phyloP scores from a whole-genome alignment of 2,888 invertebrate species.

The Ceramica pisi region DNA sequence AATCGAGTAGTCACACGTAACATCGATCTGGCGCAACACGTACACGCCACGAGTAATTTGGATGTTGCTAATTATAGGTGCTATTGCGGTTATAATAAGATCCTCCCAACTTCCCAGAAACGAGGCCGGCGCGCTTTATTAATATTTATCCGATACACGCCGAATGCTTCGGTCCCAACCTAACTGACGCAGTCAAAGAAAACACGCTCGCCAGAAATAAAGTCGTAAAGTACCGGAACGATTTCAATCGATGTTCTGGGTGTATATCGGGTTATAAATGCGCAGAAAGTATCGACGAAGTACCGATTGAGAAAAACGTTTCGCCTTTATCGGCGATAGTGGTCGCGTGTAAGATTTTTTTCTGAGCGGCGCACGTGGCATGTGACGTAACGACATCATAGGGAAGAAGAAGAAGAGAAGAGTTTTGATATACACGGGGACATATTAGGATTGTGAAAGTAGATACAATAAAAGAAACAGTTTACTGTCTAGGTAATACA shows the following conservation, averaged over 20 bases:
- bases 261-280: constrained; percentile 86
- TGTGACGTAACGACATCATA: constrained; percentile 63
- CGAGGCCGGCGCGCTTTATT: constrained; percentile 90
- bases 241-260: constrained; percentile 88
- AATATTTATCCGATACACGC: constrained; percentile 90
- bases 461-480: neutral
- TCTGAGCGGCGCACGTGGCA: constrained; percentile 70
- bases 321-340: constrained; percentile 70
- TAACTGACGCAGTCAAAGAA: constrained; percentile 90
- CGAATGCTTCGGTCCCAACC: constrained; percentile 84
- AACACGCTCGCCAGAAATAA: constrained; percentile 89
- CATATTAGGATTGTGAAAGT: constrained; percentile 14
- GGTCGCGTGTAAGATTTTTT: constrained; percentile 72
- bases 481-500: neutral
- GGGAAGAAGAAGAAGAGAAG: constrained; percentile 28
- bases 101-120: constrained; percentile 90
- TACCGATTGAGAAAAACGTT: constrained; percentile 81
- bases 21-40: constrained; percentile 85
- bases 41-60: constrained; percentile 88
- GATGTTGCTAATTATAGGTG: constrained; percentile 90
- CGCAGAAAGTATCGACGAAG: constrained; percentile 83
- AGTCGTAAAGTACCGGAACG: constrained; percentile 90
- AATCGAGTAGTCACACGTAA: constrained; percentile 84
- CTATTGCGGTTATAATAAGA: constrained; percentile 91
- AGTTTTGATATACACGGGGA: constrained; percentile 6